phyloP scores from a whole-genome alignment of 2,888 invertebrate genomes.

The Drosophila nigricruria region DNA sequence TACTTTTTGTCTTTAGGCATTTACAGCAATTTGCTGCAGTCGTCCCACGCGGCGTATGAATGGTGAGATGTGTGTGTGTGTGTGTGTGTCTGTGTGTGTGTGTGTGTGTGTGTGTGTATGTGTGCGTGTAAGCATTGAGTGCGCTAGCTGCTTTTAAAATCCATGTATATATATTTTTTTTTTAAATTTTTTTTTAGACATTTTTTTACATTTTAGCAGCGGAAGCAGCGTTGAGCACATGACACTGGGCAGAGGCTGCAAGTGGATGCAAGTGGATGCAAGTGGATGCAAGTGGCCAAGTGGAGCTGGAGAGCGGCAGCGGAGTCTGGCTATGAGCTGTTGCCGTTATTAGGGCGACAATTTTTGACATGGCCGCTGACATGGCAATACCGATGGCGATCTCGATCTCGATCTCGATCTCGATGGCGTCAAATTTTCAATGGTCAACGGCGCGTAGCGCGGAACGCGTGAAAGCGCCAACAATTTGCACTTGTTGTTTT shows the following conservation, averaged over 20 bases:
- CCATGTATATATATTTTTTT: background rate
- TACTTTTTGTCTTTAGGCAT: slow-evolving; percentile 37
- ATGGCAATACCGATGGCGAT: slow-evolving; percentile 57
- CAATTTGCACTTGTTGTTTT: slow-evolving; percentile 35
- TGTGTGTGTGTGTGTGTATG: slow-evolving; percentile 10
- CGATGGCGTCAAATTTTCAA: slow-evolving; percentile 69
- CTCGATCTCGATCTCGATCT: slow-evolving; percentile 42
- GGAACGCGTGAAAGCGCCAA: slow-evolving; percentile 72
- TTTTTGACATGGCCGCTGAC: slow-evolving; percentile 58
- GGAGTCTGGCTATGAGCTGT: slow-evolving; percentile 1
- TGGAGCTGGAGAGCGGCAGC: slow-evolving; percentile 38
- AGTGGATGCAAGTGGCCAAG: slow-evolving; percentile 1
- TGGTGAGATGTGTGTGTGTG: slow-evolving; percentile 10
- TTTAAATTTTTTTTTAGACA: background rate
- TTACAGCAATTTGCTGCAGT: slow-evolving; percentile 49
- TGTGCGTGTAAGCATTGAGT: background rate
- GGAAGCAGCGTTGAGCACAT: slow-evolving; percentile 42
- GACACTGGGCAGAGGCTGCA: slow-evolving; percentile 18
- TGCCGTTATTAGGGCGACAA: slow-evolving; percentile 46
- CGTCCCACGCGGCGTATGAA: slow-evolving; percentile 55
- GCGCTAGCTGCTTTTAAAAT: too few relatives aligned
- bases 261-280: background rate
- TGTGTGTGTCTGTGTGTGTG: background rate
- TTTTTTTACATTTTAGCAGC: slow-evolving; percentile 28
- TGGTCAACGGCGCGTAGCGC: slow-evolving; percentile 57